Evolutionary conservation across 2,113 vertebrate species (phyloP), one percentile per base, ranked within the genome.

Genomic region (Aviceda subcristata): DNA sequence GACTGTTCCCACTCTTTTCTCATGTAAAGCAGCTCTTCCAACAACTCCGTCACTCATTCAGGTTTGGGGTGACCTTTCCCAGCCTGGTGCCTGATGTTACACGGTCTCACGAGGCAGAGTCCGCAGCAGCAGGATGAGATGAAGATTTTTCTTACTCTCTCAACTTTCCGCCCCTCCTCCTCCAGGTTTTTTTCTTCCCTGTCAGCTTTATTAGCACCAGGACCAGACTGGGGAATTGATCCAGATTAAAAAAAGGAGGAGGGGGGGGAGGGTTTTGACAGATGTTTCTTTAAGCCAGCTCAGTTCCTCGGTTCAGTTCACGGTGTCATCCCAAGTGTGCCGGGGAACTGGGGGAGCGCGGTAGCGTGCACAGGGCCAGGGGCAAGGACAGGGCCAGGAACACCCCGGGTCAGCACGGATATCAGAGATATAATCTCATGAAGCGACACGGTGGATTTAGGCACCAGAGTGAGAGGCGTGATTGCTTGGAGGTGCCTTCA

Each of bases 221-320:
- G 17, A 32, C 45, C 77, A 95, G 87, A 85, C n/a, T 78, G 51
- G 11, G 64, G 74, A 83, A 77, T 34, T 89, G 68, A 90, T 96
- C 84, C 86, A 83, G 83, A 86, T 88, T 91, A 72, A 79, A 77
- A 88, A 73, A 34, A 48, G 10, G 16, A 34, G 0, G 15, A 64
- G 34, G 45, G 62, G 45, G 62, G 62, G 55, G 23, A 36, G 45
- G 79, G 67, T 17, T 76, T 84, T 74, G 68, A 53, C 94, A 97
- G 91, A 64, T 72, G 87, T 89, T 87, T 60, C 43, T 55, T 69
- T 92, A 94, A 96, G 89, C 64, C 69, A 85, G 88, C 93, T 93
- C 89, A 92, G 57, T 60, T 88, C 64, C 51, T 72, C 29, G 20
- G 17, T 45, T 86, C 41, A 86, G 46, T 69, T 91, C 57, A 41